Percentiles rank a stretch among this genome's conserved stretches.
Evolutionary conservation across 2,888 invertebrate genomes (phyloP).

Genomic region (Rhimphoctona megacephalus): DNA sequence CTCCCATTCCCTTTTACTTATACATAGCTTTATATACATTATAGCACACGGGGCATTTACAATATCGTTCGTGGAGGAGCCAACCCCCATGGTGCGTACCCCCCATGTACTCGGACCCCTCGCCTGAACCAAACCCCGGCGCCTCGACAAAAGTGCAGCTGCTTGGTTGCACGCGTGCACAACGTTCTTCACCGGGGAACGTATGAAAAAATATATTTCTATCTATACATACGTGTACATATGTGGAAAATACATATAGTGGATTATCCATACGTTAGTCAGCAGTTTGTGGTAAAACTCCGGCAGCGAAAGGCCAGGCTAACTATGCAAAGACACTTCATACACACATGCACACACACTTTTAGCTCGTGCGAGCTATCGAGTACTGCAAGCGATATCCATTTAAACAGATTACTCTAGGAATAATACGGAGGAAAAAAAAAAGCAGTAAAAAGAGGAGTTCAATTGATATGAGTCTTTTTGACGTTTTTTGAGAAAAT

Average conservation of each 20-base stretch:
- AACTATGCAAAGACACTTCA: conserved; percentile 15
- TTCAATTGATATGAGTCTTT: conserved; percentile 17
- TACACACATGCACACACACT: background rate
- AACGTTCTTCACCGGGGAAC: conserved; percentile 20
- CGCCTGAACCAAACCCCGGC: conserved; percentile 54
- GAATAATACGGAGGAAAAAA: conserved; percentile 37
- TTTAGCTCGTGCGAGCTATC: conserved; percentile 35
- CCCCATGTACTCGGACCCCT: conserved; percentile 54
- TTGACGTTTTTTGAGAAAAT: background rate
- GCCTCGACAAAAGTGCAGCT: conserved; percentile 78
- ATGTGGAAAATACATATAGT: conserved; percentile 1
- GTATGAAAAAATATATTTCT: conserved; percentile 11
- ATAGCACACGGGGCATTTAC: conserved; percentile 76
- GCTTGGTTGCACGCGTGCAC: conserved; percentile 76
- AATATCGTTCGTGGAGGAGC: conserved; percentile 73
- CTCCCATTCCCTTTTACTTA: conserved; percentile 36
- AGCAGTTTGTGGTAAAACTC: conserved; percentile 72
- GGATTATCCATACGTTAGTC: conserved; percentile 71
- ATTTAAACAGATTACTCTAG: conserved; percentile 43
- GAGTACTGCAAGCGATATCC: conserved; percentile 42
- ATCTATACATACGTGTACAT: background rate
- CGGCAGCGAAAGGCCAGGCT: conserved; percentile 37
- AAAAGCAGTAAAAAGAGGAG: conserved; percentile 13
- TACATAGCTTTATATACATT: conserved; percentile 43
- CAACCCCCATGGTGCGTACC: conserved; percentile 61